These are phyloP conservation scores for Tangara arthus DNA, from an alignment of 2,797 vertebrate species.

Conservation along the genomic window DNA sequence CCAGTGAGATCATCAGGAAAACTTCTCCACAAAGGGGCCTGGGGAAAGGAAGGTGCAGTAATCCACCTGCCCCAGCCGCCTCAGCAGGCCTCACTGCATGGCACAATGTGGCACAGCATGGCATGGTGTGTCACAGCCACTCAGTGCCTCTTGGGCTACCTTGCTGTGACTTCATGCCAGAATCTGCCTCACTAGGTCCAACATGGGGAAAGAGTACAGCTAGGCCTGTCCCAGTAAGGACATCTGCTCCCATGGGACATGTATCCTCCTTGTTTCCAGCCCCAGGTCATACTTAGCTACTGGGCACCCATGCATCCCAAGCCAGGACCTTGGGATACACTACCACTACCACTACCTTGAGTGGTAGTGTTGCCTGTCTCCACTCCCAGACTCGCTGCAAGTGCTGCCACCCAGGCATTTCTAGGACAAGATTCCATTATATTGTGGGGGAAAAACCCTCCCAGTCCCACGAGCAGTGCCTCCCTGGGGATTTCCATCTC, in stretches of 20 bases:
- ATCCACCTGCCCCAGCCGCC: constrained; percentile 19
- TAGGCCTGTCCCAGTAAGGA: neutral
- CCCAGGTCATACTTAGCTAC: neutral
- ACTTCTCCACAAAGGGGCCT: constrained; percentile 23
- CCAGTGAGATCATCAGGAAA: constrained; percentile 54
- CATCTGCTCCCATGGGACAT: neutral
- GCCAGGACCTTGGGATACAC: too few species aligned
- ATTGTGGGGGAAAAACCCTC: accelerated
- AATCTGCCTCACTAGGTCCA: neutral
- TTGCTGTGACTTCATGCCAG: neutral
- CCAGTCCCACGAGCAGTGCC: accelerated
- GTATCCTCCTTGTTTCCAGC: neutral
- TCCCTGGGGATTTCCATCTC: neutral
- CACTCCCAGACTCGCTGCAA: accelerated
- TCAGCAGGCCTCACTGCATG: neutral
- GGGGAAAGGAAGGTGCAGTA: constrained; percentile 30
- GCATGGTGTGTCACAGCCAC: neutral
- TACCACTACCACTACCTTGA: too few species aligned
- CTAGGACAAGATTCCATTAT: neutral
- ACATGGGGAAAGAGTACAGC: neutral
- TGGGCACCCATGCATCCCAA: neutral
- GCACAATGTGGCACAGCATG: neutral
- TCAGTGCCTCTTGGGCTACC: neutral
- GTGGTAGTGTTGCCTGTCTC: accelerated
- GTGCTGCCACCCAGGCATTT: neutral